Base-by-base conservation (phyloP, 2,113 vertebrate genomes). In the Candoia aspera region DNA sequence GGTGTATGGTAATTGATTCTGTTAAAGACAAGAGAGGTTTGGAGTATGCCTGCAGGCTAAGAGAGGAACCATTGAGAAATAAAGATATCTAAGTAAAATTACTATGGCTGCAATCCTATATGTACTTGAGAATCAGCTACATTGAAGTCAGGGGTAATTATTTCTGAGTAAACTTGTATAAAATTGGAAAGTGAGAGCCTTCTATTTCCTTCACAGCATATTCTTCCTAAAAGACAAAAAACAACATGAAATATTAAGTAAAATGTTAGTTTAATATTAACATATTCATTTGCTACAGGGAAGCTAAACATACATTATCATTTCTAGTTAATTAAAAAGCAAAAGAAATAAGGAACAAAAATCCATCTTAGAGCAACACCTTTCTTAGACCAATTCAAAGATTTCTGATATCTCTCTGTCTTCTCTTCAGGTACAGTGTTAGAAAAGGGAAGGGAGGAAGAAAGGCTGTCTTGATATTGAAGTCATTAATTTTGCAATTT, bases 21-120 rank as follows among this genome's bases (percentile, higher is more conserved):
- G 84, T 94, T 91, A 92, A 87, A 95, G 90, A 93, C 93, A 94
- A 87, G n/a, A 37, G 33, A 95, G 92, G 84, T 73, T 33, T 19
- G 4, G 1, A 13, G 1, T 64, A 59, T 57, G 84, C 93, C 42
- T 59, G 85, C 54, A 95, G 59, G 86, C 58, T 58, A 23, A 89
- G 89, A 89, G 15, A 2, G 2, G 2, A 55, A 58, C 24, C 23
- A 26, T n/a, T 24, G 92, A 79, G 54, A 84, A 84, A 54, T 23
- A 46, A 49, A 57, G 49, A 2, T 23, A 17, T 15, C 84, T 33
- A 23, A 85, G 15, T 0, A 24, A 29, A 55, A 89, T 73, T 57
- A 58, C 83, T 13, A 4, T 0, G 1, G 55, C 55, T 90, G 54
- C 79, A 84, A 59, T 85, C 37, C 55, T 90, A 23, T 62, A 6